Base-by-base conservation (phyloP, 2,113 vertebrate genomes). In the Pipra filicauda region DNA sequence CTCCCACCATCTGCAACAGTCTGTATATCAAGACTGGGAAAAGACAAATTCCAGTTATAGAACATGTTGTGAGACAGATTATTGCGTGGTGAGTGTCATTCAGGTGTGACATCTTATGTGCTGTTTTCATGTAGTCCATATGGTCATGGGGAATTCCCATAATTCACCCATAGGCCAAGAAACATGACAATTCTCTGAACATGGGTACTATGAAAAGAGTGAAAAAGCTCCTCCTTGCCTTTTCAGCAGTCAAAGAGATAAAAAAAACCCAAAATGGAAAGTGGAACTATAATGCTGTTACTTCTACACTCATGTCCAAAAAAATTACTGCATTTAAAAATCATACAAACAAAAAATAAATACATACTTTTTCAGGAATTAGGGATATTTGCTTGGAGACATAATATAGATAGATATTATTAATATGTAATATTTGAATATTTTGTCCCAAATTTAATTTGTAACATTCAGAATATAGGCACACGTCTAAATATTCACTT, bases 11-110 rank as follows among this genome's bases (percentile, higher is more conserved):
- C 51, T 85, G 18, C 57, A 85, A 51, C 19, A 37, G 14, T 31
- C 58, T 0, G 0, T 6, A 7, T 33, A 49, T 19, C 9, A 67
- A 89, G 30, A 24, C 0, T 30, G 20, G 54, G 61, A 59, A 84
- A 89, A 87, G 78, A 51, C 33, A 77, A 84, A 67, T 37, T 62
- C 12, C 52, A 75, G 24, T 62, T 69, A 24, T 0, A 55, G 35
- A 89, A 46, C 74, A 66, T 31, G 27, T 54, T 39, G 33, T n/a
- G 41, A 69, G 37, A 43, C 11, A 52, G 23, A 41, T 55, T 59
- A 39, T 52, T 2, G 2, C 28, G 49, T 7, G 54, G 43, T 43
- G 46, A 28, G 33, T 31, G 72, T 52, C 41, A 49, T 35, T 41
- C 28, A 30, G 61, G 19, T 66, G 44, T 70, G 67, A 55, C 28